Conservation (phyloP, 2,113 vertebrate genomes). For the Anoplopoma fimbria region DNA sequence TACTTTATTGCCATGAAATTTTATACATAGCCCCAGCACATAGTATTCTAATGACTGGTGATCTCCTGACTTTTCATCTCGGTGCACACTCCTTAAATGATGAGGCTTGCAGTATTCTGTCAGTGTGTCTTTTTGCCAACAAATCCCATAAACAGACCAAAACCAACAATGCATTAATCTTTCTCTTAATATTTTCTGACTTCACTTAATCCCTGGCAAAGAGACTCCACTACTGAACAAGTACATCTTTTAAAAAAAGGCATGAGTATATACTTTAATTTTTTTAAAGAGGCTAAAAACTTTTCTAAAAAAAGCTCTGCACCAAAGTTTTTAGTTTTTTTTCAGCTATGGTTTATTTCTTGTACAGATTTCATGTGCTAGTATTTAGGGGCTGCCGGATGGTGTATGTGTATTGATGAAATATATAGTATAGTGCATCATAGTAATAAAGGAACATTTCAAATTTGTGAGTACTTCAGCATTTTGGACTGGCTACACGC, state of each 20-base stretch:
- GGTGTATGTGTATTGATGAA: background rate
- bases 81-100: background rate
- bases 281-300: too few species aligned
- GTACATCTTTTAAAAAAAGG: background rate
- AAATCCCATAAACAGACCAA: background rate
- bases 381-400: background rate
- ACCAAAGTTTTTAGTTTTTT: too few species aligned
- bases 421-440: background rate
- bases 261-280: too few species aligned
- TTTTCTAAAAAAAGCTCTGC: too few species aligned
- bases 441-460: background rate
- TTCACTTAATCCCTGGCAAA: background rate
- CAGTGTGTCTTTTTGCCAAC: background rate
- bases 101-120: background rate
- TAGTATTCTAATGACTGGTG: background rate
- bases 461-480: too few species aligned
- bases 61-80: background rate
- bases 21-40: background rate
- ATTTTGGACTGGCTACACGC: too few species aligned
- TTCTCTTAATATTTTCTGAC: background rate
- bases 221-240: background rate
- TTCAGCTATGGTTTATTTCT: background rate
- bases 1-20: background rate
- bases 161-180: background rate
- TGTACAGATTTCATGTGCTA: background rate